phyloP scores from a whole-genome alignment of 92 coral and sea anemone species.

The Porites evermanni region DNA sequence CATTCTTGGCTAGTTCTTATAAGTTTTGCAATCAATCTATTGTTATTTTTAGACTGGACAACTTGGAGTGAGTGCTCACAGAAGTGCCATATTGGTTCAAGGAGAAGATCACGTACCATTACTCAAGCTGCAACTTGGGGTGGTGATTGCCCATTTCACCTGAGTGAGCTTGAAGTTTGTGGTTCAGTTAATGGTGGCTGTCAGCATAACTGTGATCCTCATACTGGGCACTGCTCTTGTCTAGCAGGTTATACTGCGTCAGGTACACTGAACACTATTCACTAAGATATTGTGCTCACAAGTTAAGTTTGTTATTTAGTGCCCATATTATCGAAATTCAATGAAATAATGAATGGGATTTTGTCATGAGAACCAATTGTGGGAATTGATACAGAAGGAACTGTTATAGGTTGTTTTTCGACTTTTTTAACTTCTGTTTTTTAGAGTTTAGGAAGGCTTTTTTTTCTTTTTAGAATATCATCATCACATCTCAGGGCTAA shows the following conservation, averaged over 20 bases:
- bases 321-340: neutral
- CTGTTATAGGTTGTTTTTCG: no score
- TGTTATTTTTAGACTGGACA: conserved; percentile 64
- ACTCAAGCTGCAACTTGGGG: conserved; percentile 45
- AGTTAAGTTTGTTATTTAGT: neutral
- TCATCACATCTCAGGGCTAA: no score
- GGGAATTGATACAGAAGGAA: no score
- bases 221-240: conserved; percentile 77
- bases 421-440: no score
- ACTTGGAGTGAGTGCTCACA: conserved; percentile 68
- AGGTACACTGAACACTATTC: conserved; percentile 31
- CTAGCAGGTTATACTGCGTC: conserved; percentile 47
- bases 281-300: neutral
- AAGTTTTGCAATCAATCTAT: neutral
- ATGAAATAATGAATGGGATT: no score
- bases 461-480: no score
- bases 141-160: conserved; percentile 54
- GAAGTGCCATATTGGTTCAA: conserved; percentile 60
- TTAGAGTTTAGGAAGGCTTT: no score
- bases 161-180: conserved; percentile 49
- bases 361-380: no score
- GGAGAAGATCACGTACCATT: conserved; percentile 44
- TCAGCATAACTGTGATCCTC: conserved; percentile 45
- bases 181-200: conserved; percentile 81
- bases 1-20: neutral